These are phyloP conservation scores for Halictus quadricinctus DNA, from an alignment of 2,888 invertebrate species.

Conservation along the genomic window DNA sequence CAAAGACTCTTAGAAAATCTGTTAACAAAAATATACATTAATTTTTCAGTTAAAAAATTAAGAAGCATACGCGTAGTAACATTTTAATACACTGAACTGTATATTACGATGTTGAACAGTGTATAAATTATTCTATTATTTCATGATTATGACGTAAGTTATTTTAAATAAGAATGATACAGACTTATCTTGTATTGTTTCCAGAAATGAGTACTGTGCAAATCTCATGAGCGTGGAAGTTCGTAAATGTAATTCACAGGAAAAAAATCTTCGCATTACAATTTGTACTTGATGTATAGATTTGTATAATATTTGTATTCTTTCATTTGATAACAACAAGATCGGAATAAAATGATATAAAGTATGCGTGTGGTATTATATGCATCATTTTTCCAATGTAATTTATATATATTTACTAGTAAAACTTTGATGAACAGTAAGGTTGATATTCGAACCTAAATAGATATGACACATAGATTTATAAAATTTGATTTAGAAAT, in stretches of 20 bases:
- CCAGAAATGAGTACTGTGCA: constrained; percentile 24
- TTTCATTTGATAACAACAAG: constrained; percentile 27
- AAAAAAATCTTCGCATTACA: constrained; percentile 39
- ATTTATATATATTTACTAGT: constrained; percentile 29
- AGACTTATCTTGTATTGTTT: constrained; percentile 31
- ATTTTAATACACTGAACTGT: constrained; percentile 41
- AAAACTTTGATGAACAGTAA: constrained; percentile 33
- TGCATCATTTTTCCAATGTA: constrained; percentile 9
- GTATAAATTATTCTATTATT: constrained; percentile 49
- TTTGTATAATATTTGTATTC: constrained; percentile 21
- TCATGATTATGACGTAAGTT: constrained; percentile 40
- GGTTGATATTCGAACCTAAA: constrained; percentile 41
- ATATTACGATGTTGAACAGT: constrained; percentile 24
- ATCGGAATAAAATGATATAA: constrained; percentile 43
- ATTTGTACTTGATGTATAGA: constrained; percentile 49
- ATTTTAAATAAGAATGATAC: constrained; percentile 37
- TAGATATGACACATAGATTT: constrained; percentile 40
- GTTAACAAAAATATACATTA: constrained; percentile 66
- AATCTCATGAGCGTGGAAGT: constrained; percentile 23
- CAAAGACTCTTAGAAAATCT: constrained; percentile 62
- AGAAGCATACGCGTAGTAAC: constrained; percentile 54
- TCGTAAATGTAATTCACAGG: constrained; percentile 30
- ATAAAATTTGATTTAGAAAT: constrained; percentile 53
- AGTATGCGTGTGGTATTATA: constrained; percentile 9
- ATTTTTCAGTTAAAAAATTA: constrained; percentile 57